A percentile compares a stretch with the other conserved stretches of the same genome.
phyloP scores from a whole-genome alignment of 2,888 invertebrate species.

The Apotomis turbidana region DNA sequence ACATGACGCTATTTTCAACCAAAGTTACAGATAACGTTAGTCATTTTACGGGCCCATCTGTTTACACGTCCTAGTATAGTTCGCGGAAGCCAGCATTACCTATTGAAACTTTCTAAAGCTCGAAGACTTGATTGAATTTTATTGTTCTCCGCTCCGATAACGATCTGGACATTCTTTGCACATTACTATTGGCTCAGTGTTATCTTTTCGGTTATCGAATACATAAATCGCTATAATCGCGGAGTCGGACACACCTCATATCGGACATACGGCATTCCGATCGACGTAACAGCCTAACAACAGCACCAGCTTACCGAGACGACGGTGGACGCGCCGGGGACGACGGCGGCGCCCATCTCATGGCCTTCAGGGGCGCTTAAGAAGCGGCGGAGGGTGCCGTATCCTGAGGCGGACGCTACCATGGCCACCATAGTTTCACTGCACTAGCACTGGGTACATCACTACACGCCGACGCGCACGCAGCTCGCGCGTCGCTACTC shows the following conservation, averaged over 20 bases:
- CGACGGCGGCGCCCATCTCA: constrained; percentile 59
- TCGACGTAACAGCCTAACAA: constrained; percentile 52
- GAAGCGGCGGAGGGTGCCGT: constrained; percentile 80
- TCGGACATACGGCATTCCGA: constrained; percentile 61
- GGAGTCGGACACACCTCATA: constrained; percentile 55
- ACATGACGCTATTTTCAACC: constrained; percentile 23
- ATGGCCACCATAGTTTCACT: constrained; percentile 76
- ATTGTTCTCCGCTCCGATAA: constrained; percentile 60
- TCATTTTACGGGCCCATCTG: constrained; percentile 12
- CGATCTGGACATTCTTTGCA: constrained; percentile 58
- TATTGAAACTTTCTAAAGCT: constrained; percentile 54
- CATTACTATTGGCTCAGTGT: constrained; percentile 36
- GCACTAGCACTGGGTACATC: constrained; percentile 72
- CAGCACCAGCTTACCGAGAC: constrained; percentile 71
- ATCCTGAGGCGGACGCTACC: constrained; percentile 81
- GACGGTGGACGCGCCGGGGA: constrained; percentile 73
- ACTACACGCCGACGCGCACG: constrained; percentile 67
- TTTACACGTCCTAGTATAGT: constrained; percentile 13
- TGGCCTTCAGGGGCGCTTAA: constrained; percentile 78
- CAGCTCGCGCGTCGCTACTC: constrained; percentile 71
- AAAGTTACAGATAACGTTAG: constrained; percentile 10
- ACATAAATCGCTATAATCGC: constrained; percentile 50
- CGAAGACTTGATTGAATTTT: constrained; percentile 52
- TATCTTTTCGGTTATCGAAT: constrained; percentile 45
- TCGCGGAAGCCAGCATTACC: constrained; percentile 14